Base-by-base conservation (phyloP, 1,140 invertebrate genomes). In the Mya arenaria region DNA sequence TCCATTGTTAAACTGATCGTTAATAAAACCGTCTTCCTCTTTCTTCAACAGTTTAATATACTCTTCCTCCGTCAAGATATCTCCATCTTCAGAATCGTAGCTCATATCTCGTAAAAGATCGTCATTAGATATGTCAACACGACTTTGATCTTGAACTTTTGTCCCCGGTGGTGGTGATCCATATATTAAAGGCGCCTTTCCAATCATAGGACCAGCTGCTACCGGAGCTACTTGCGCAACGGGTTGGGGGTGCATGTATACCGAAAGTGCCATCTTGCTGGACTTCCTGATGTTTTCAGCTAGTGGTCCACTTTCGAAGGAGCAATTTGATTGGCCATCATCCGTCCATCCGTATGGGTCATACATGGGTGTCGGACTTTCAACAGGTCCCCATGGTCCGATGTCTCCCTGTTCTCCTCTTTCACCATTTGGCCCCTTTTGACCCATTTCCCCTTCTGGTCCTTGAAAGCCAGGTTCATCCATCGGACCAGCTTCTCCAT, bases 371-470 rank as follows among this genome's bases (percentile, higher is more conserved):
- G 60, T 63, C n/a, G 74, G 74, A 36, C 10, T 34, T 1, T 63
- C 74, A 32, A 78, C 60, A 10, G 41, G 25, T 13, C 74, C 74
- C 60, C 62, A 78, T 32, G 37, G 28, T 34, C 74, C 74, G 25
- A 52, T 44, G 3, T 48, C 41, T 1, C 74, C 74, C 0, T 13
- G 5, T 4, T 36, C 17, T 34, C 74, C 74, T 28, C 41, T 39
- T 25, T 78, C 74, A 25, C 74, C 74, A 55, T 78, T 78, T 25
- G 6, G 1, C 10, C 74, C 74, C 19, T 32, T 55, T 23, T 36
- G 30, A 8, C 74, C 74, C 2, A 37, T 5, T 6, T 52, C 32
- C 6, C 74, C 74, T 23, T n/a, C 25, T 39, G 58, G 30, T 36
- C 74, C 74, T 25, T 23, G 37, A 13, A 52, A 23, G 5, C 74